A percentile compares a stretch with the other conserved stretches of the same genome.
Conservation (phyloP, 1,140 invertebrate species). For the Drosophila subpulchrella region DNA sequence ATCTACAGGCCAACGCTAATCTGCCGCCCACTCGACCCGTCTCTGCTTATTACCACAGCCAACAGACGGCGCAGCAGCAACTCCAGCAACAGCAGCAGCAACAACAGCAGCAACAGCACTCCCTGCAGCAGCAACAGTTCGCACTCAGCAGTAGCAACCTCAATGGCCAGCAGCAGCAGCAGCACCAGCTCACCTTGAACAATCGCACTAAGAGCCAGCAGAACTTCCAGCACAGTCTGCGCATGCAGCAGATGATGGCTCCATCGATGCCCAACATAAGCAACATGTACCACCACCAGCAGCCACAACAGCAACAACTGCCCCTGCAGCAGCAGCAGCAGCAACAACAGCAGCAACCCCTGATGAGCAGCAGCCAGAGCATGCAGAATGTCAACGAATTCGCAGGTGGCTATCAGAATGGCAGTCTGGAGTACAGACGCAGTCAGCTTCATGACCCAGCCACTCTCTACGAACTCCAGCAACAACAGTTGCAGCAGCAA, state of each 20-base stretch:
- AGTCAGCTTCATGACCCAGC: conserved; percentile 69
- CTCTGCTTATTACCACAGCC: conserved; percentile 79
- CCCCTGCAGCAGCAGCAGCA: conserved; percentile 45
- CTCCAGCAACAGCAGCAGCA: conserved; percentile 61
- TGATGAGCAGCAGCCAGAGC: conserved; percentile 79
- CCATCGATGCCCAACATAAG: conserved; percentile 85
- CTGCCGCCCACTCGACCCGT: conserved; percentile 72
- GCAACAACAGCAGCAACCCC: conserved; percentile 34
- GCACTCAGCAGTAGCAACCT: conserved; percentile 70
- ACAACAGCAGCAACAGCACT: conserved; percentile 73
- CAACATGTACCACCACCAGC: conserved; percentile 78
- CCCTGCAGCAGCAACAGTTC: conserved; percentile 66
- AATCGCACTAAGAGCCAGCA: conserved; percentile 75
- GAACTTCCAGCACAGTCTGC: conserved; percentile 78
- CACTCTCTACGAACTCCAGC: conserved; percentile 69
- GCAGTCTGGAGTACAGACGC: conserved; percentile 66
- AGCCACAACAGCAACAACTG: conserved; percentile 50
- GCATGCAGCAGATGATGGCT: conserved; percentile 84
- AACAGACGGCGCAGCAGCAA: conserved; percentile 64
- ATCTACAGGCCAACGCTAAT: conserved; percentile 56
- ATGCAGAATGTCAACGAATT: conserved; percentile 85
- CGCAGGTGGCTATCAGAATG: conserved; percentile 63
- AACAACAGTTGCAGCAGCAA: conserved; percentile 51
- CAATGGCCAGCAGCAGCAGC: conserved; percentile 55
- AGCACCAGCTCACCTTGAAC: conserved; percentile 66